These are phyloP conservation scores for Oreochromis spilurus DNA, from an alignment of 2,113 vertebrate genomes.

Conservation along the genomic window DNA sequence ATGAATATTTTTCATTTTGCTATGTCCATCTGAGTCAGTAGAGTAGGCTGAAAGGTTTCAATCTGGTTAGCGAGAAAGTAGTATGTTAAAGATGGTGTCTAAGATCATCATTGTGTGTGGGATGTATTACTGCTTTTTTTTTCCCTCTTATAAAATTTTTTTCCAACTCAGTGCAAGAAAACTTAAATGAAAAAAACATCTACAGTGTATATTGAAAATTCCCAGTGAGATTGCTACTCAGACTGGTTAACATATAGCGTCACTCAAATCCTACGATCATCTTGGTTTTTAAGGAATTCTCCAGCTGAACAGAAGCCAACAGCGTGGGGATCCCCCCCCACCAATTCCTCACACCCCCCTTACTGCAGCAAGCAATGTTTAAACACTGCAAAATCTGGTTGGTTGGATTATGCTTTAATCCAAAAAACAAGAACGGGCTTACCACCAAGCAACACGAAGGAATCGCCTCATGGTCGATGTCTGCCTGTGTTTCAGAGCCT, in stretches of 20 bases:
- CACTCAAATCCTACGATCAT: background rate
- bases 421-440: conserved; percentile 31
- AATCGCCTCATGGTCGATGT: conserved; percentile 40
- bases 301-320: background rate
- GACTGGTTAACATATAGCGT: background rate
- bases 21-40: background rate
- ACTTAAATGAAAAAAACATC: background rate
- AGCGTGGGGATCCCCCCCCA: background rate
- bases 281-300: background rate
- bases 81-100: background rate
- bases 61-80: background rate
- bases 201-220: background rate
- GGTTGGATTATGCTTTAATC: conserved; percentile 55
- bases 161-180: background rate
- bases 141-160: fast-evolving
- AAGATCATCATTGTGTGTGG: background rate
- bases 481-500: conserved; percentile 42
- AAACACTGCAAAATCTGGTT: conserved; percentile 33
- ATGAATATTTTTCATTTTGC: background rate
- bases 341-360: background rate
- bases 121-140: background rate
- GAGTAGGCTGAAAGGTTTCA: background rate
- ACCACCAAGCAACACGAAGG: conserved; percentile 4
- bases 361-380: background rate
- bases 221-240: background rate